These are phyloP conservation scores for Camelus dromedarius DNA, from an alignment of 2,113 vertebrate genomes.

Conservation along the genomic window DNA sequence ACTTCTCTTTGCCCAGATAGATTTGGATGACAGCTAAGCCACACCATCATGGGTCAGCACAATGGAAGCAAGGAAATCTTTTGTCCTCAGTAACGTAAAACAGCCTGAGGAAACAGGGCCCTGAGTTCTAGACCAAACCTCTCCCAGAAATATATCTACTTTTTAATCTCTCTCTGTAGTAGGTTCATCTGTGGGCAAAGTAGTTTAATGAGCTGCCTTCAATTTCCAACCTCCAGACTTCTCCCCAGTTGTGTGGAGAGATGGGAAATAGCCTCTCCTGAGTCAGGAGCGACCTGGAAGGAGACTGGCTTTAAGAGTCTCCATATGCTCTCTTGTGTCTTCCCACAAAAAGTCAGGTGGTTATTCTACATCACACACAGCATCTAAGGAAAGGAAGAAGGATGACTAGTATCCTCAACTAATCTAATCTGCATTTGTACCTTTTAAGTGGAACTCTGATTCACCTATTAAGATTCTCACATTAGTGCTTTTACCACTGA, in stretches of 20 bases:
- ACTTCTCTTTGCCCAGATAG: neutral
- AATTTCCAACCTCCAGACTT: neutral
- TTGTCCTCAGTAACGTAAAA: neutral
- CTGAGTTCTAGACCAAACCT: neutral
- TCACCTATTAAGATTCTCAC: neutral
- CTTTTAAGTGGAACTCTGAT: neutral
- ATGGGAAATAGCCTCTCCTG: neutral
- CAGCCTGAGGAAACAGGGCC: neutral
- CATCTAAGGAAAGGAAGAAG: neutral
- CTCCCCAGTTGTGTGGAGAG: neutral
- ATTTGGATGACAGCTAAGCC: neutral
- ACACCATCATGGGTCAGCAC: neutral
- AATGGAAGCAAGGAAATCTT: neutral
- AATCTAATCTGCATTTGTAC: constrained; percentile 27
- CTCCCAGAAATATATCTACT: neutral
- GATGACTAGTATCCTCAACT: neutral
- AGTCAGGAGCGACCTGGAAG: neutral
- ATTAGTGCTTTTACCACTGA: neutral
- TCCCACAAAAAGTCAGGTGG: neutral
- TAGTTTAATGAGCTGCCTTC: neutral
- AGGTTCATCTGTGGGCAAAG: neutral
- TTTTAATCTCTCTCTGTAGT: neutral
- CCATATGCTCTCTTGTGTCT: fast-evolving
- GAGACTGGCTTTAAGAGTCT: neutral
- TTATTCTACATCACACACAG: neutral